Percentiles rank a stretch among this genome's conserved stretches.
phyloP scores from a whole-genome alignment of 2,113 vertebrate species.

The Globicephala melas region DNA sequence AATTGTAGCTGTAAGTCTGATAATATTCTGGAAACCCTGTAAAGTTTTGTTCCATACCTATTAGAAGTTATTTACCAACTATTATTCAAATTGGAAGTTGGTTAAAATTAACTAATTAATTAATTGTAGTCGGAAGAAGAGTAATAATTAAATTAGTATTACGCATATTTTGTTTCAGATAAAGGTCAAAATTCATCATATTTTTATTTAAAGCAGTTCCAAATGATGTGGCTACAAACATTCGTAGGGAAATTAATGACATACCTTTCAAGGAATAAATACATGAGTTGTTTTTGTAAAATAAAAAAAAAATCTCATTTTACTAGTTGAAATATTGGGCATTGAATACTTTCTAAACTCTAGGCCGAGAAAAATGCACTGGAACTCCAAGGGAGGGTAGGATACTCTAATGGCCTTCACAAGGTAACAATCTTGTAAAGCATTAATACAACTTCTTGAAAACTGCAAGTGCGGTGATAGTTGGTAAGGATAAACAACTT shows the following conservation, averaged over 20 bases:
- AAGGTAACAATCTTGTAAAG: background rate
- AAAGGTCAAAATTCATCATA: background rate
- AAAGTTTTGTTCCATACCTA: background rate
- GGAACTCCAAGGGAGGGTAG: background rate
- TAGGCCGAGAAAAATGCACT: background rate
- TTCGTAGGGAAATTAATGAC: background rate
- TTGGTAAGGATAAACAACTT: background rate
- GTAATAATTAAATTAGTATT: background rate
- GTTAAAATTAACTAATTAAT: background rate
- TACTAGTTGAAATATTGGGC: background rate
- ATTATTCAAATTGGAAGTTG: background rate
- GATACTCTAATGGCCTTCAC: background rate
- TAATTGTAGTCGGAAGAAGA: background rate
- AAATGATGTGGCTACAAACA: background rate
- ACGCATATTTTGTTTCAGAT: background rate
- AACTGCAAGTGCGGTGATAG: background rate
- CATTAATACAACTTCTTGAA: background rate
- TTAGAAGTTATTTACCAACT: background rate
- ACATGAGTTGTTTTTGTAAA: background rate
- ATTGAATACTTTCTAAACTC: background rate
- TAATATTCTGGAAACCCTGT: background rate
- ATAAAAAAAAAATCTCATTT: background rate
- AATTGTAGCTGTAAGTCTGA: background rate
- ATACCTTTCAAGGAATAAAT: background rate
- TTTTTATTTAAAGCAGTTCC: background rate